Evolutionary conservation across 2,888 invertebrate genomes (phyloP).

Genomic region (Megalurothrips usitatus): DNA sequence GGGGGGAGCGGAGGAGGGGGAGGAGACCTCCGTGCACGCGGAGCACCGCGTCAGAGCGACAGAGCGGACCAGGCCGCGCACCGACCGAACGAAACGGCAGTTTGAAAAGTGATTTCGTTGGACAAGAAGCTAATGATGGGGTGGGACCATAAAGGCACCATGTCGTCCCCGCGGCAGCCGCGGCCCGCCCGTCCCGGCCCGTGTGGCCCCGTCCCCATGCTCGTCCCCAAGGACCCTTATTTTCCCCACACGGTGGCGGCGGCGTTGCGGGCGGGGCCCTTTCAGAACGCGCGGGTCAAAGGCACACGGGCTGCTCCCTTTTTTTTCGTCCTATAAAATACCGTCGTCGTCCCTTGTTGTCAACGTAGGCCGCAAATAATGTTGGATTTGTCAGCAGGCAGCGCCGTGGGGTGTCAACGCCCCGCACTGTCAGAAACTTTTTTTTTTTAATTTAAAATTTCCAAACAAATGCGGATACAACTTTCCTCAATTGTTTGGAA

Average conservation of each 20-base stretch:
- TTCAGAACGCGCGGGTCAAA: neutral
- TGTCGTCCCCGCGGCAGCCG: too few species aligned
- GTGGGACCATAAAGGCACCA: neutral
- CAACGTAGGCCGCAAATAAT: neutral
- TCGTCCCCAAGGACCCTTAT: too few species aligned
- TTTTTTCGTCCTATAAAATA: neutral
- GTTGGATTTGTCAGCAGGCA: neutral
- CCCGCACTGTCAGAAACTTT: too few species aligned
- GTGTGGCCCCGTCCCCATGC: too few species aligned
- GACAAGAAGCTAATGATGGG: constrained; percentile 21
- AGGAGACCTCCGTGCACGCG: too few species aligned
- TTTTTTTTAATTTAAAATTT: too few species aligned
- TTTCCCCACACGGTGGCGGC: neutral
- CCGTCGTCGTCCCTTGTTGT: neutral
- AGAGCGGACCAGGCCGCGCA: neutral
- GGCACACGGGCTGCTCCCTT: neutral
- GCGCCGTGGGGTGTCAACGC: constrained; percentile 15
- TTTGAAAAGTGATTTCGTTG: constrained; percentile 19
- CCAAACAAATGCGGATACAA: too few species aligned
- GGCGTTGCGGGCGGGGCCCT: neutral
- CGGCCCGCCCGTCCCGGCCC: too few species aligned
- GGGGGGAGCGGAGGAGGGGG: too few species aligned
- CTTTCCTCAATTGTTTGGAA: too few species aligned
- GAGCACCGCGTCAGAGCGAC: neutral
- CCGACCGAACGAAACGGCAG: neutral